Evolutionary conservation across 2,888 invertebrate genomes (phyloP), one percentile per base, ranked within the genome.

Genomic region (Gibbula magus): DNA sequence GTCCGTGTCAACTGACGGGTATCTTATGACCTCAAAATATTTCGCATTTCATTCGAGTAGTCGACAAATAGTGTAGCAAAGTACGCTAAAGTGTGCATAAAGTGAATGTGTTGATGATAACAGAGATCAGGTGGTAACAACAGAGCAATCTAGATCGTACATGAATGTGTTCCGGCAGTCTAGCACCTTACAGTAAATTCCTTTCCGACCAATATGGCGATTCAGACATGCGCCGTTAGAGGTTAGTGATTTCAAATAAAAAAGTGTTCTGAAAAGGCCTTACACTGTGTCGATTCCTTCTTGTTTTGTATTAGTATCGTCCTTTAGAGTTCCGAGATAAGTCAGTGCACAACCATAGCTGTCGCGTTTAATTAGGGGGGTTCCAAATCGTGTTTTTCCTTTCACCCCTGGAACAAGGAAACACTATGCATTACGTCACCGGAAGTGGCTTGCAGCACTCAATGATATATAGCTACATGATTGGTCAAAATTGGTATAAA

Each of bases 381-480:
- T 39, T 32, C 35, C 70, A 35, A 35, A 39, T 70, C 70, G 29
- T 70, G 61, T 66, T 77, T 77, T 77, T 29, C 39, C 25, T 66
- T 66, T 77, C 61, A 52, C 45, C 61, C 35, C 56, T 66, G 32
- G 54, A 74, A 78, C 73, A 73, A 61, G 70, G 80, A 81, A 81
- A 79, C 75, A 70, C 52, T 39, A 52, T 73, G 73, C 79, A 85
- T 85, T 83, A 85, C 85, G 85, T 85, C 85, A 85, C 83, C 85
- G 85, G 85, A 85, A 85, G 82, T 81, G 22, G 53, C 54, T 75
- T 75, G 5, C n/a, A 53, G 75, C 52, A 75, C 53, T 53, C n/a
- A 75, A 35, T 70, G 35, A 35, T 32, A 70, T 70, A 70, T 20
- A 20, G 39, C 18, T 70, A 35, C 32, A 70, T 70, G 70, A 70